A percentile compares a stretch with the other conserved stretches of the same genome.
phyloP scores from a whole-genome alignment of 2,888 invertebrate genomes.

The Chalcis sispes region DNA sequence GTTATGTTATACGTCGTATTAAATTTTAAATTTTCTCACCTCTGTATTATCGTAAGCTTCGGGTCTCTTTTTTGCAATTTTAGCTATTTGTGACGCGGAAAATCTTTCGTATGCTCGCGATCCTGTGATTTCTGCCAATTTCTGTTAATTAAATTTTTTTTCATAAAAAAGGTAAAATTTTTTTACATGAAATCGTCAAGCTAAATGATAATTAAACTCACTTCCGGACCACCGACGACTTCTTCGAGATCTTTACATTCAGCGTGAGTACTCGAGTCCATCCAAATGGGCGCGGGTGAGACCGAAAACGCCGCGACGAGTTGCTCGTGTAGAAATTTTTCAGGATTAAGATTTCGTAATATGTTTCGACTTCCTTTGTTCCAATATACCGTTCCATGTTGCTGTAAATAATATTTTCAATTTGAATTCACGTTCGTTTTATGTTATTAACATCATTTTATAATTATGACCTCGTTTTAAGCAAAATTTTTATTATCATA shows the following conservation, averaged over 20 bases:
- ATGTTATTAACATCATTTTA: too few relatives aligned
- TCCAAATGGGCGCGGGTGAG: constrained; percentile 94
- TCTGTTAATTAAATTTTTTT: constrained; percentile 75
- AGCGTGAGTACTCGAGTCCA: constrained; percentile 90
- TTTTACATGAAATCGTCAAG: neutral
- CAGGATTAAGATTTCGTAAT: constrained; percentile 82
- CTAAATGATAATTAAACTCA: constrained; percentile 73
- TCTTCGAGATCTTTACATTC: constrained; percentile 89
- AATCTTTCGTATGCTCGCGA: constrained; percentile 93
- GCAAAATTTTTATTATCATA: too few relatives aligned
- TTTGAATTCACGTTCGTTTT: too few relatives aligned
- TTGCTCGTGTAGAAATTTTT: constrained; percentile 89
- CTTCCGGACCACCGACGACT: constrained; percentile 87
- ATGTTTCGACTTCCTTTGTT: constrained; percentile 83
- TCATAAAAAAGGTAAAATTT: too few relatives aligned
- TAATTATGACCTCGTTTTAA: too few relatives aligned
- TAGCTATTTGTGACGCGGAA: constrained; percentile 95
- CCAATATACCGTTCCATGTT: constrained; percentile 99
- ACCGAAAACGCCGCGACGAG: constrained; percentile 88
- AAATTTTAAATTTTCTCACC: constrained; percentile 71
- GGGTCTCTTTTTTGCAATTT: constrained; percentile 85
- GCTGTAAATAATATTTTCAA: constrained; percentile 78
- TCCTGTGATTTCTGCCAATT: constrained; percentile 88
- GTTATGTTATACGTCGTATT: neutral
- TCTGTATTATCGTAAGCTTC: constrained; percentile 86